These are phyloP conservation scores for Thymelicus acteon DNA, from an alignment of 2,888 invertebrate genomes.

Conservation along the genomic window DNA sequence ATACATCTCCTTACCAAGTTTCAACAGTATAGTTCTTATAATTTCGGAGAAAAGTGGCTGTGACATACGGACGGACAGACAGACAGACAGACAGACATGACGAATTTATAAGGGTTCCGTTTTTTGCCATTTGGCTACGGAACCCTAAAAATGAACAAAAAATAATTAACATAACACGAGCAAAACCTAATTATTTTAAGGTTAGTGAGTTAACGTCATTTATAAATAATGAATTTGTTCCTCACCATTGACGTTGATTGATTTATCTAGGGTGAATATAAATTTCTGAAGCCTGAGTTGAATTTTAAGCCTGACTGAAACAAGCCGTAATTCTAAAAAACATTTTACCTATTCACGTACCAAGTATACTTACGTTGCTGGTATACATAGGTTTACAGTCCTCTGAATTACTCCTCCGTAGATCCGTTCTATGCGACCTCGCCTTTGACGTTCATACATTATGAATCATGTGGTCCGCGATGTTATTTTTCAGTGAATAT, in stretches of 20 bases:
- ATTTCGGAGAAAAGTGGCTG: too few species aligned
- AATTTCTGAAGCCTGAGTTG: not conserved
- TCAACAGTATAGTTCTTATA: too few species aligned
- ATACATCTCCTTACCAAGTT: too few species aligned
- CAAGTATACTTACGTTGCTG: not conserved
- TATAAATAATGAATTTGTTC: not conserved
- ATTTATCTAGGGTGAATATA: not conserved
- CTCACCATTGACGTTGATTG: not conserved
- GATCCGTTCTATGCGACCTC: constrained; percentile 5
- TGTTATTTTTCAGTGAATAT: constrained; percentile 16
- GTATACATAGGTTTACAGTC: constrained; percentile 3
- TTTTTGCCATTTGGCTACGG: too few species aligned
- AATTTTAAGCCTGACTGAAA: not conserved
- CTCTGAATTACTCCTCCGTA: not conserved
- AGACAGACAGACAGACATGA: too few species aligned
- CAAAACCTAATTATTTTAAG: not conserved
- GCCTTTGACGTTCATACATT: constrained; percentile 11
- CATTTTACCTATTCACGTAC: constrained; percentile 6
- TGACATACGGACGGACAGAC: too few species aligned
- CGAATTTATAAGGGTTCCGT: too few species aligned
- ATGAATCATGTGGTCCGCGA: constrained; percentile 13
- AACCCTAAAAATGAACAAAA: too few species aligned
- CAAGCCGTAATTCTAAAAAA: not conserved
- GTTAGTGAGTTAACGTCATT: not conserved
- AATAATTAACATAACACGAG: too few species aligned